These are phyloP conservation scores for Drosophila demipolita DNA, from an alignment of 2,888 invertebrate species.

Conservation along the genomic window DNA sequence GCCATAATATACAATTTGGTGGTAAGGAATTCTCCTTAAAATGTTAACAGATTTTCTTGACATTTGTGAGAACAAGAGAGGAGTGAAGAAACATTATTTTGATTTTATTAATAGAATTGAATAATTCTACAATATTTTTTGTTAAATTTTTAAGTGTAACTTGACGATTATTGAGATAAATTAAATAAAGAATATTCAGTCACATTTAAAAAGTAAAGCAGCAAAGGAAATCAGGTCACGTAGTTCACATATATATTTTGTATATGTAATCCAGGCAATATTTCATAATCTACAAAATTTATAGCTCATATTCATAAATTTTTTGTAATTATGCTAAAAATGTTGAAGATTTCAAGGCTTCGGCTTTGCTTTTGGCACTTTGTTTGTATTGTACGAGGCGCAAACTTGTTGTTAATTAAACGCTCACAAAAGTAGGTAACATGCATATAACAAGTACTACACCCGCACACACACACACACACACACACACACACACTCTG, in stretches of 20 bases:
- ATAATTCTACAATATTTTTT: neutral
- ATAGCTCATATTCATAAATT: neutral
- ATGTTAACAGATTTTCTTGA: slow-evolving; percentile 12
- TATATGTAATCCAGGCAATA: neutral
- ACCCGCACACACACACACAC: slow-evolving; percentile 27
- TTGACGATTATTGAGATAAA: neutral
- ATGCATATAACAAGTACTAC: slow-evolving; percentile 65
- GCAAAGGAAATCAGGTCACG: neutral
- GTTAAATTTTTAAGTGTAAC: neutral
- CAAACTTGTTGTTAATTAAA: slow-evolving; percentile 76
- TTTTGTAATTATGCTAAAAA: slow-evolving; percentile 1
- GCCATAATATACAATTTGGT: slow-evolving; percentile 2
- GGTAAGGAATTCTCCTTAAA: slow-evolving; percentile 8
- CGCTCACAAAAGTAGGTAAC: slow-evolving; percentile 79
- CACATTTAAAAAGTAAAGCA: neutral
- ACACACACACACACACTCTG: slow-evolving; percentile 6
- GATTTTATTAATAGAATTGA: neutral
- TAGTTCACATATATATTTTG: neutral
- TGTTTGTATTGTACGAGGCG: slow-evolving; percentile 46
- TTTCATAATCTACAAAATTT: neutral
- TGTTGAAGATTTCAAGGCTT: slow-evolving; percentile 62
- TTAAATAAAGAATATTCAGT: neutral
- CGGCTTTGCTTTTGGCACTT: slow-evolving; percentile 43
- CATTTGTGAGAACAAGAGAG: neutral
- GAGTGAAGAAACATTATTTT: no score